Percentiles rank a stretch among this genome's conserved stretches.
phyloP scores from a whole-genome alignment of 2,888 invertebrate genomes.

The Nymphalis c-album region DNA sequence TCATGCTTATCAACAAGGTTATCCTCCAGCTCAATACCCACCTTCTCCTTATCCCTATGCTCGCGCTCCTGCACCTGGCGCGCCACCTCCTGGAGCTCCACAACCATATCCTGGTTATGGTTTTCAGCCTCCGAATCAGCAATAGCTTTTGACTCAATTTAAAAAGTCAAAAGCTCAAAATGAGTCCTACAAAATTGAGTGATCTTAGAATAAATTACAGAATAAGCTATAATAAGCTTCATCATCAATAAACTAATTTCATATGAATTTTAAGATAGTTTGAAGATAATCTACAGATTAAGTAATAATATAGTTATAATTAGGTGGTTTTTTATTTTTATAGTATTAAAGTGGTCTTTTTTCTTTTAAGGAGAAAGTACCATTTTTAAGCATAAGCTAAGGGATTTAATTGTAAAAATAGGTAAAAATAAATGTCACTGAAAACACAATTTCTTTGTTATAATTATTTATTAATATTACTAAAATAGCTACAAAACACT shows the following conservation, averaged over 20 bases:
- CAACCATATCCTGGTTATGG: conserved; percentile 89
- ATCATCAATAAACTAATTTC: not conserved
- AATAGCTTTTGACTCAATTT: conserved; percentile 48
- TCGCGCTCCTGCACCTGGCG: conserved; percentile 83
- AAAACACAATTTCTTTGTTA: conserved; percentile 9
- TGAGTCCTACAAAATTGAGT: conserved; percentile 2
- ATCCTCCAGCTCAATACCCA: conserved; percentile 80
- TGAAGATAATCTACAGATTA: not conserved
- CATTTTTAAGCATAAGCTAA: conserved; percentile 5
- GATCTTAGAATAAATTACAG: not conserved
- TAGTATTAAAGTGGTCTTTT: not conserved
- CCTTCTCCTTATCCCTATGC: conserved; percentile 81
- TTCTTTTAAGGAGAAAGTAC: not conserved
- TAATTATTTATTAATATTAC: not conserved
- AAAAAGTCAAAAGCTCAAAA: conserved; percentile 13
- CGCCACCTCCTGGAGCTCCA: conserved; percentile 86
- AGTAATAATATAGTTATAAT: not conserved
- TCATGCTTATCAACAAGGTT: conserved; percentile 78
- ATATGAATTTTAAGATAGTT: not conserved
- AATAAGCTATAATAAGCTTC: no score
- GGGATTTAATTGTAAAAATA: conserved; percentile 19
- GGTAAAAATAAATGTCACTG: conserved; percentile 18
- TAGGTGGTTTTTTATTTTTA: not conserved
- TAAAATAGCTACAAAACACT: not conserved
- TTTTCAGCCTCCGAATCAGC: conserved; percentile 89